Evolutionary conservation across 2,888 invertebrate genomes (phyloP), one percentile per base, ranked within the genome.

Genomic region (Blastobasis adustella): DNA sequence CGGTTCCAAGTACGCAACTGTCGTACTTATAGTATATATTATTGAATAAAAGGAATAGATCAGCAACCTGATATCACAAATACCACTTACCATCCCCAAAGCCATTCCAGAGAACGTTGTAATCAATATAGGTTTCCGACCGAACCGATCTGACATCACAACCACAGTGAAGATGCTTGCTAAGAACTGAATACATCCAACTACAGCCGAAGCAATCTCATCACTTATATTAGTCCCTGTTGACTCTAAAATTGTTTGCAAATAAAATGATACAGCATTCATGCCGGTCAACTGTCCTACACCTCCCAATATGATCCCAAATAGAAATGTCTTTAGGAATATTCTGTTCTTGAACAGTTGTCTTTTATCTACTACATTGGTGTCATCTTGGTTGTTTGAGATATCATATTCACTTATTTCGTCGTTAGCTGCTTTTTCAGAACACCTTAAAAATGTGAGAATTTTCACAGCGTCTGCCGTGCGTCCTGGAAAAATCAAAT

Each of bases 371-470:
- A 63, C 46, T 37, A 51, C 55, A 6, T 48, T 39, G 37, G 60
- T 37, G 4, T 10, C 10, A 10, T 49, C 46, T 23, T 23, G 23
- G 23, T 23, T 23, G 23, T 23, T 23, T 5, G 44, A 9, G 4
- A 54, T 2, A 4, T 68, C 61, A 52, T 77, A 83, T 50, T 76
- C 76, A 53, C 77, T 74, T 0, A 83, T 47, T 54, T 82, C 82
- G 49, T 71, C 69, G 5, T 61, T 58, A 0, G 79, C 81, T 49
- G 59, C 23, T 4, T 50, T 45, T 54, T 79, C 76, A 5, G 81
- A 73, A 3, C 73, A 75, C 10, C 81, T 67, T 3, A 80, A 66
- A 51, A 63, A 66, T 37, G 63, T 74, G 0, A 83, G 57, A 0
- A 74, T 66, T 57, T 71, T 66, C 1, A 73, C 41, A 0, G 82